Evolutionary conservation across 2,797 vertebrate genomes (phyloP), one percentile per base, ranked within the genome.

Genomic region (Acrossocheilus wenchowensis): DNA sequence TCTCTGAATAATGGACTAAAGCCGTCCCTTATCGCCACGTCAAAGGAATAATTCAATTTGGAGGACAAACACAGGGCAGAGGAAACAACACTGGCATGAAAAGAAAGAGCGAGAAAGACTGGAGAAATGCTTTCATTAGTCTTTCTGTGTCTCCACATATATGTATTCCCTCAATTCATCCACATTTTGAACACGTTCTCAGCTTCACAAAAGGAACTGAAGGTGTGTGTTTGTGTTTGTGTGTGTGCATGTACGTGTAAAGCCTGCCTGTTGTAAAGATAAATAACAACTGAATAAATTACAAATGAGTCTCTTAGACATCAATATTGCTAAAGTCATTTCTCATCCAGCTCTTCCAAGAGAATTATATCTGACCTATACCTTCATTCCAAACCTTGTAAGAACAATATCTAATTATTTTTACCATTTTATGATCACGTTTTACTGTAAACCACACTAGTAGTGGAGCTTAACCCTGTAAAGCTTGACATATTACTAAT

Each of bases 11-110:
- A 89, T 79, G 84, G 86, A 78, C 77, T 80, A 50, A 86, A 73
- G 60, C 74, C 81, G 34, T 57, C 73, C 71, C 89, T 89, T 90
- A 92, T 91, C 80, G 43, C 77, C 54, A 78, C 73, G 87, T 90
- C 90, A 87, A 52, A 85, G 85, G 87, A 85, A 92, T 91, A 87
- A 88, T 91, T 93, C 85, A 89, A 83, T 94, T 91, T 90, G 88
- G 90, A 91, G 91, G 92, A 90, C 92, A 93, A 93, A 92, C 87
- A 88, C 57, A 23, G 82, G 88, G 86, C 82, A 87, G 43, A 41
- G 77, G 72, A 81, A 88, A 80, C 87, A 88, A 90, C 64, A 82
- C 82, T 85, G 60, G 52, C 45, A 26, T 75, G 66, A 66, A 71
- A 77, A 75, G 64, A 66, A n/a, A 68, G 21, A 75, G 48, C 3